Evolutionary conservation across 1,140 invertebrate genomes (phyloP).

Genomic region (Plectrocnemia conspersa): DNA sequence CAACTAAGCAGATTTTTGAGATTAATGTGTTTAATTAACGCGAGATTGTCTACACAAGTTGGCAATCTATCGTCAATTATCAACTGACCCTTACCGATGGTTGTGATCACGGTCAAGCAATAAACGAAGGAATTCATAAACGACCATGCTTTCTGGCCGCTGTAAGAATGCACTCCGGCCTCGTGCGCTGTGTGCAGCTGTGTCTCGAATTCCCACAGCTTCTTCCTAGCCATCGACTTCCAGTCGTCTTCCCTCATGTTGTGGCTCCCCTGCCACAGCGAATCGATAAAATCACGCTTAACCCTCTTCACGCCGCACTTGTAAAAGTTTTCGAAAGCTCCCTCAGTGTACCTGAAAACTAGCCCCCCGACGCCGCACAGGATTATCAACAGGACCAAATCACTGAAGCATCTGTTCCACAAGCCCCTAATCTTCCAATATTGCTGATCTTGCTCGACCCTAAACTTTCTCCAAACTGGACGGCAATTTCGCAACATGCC

Average conservation of each 20-base stretch:
- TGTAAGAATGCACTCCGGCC: conserved; percentile 72
- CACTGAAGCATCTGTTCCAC: conserved; percentile 63
- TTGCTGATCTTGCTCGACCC: conserved; percentile 55
- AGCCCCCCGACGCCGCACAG: conserved; percentile 74
- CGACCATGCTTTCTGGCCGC: conserved; percentile 82
- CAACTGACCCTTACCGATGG: conserved; percentile 75
- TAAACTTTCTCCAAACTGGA: conserved; percentile 54
- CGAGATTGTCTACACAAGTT: too few relatives aligned
- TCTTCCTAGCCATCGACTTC: conserved; percentile 75
- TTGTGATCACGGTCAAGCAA: conserved; percentile 86
- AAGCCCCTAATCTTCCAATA: conserved; percentile 52
- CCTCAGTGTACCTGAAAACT: conserved; percentile 73
- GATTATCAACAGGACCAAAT: conserved; percentile 62
- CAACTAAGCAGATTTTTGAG: too few relatives aligned
- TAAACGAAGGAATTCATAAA: conserved; percentile 91
- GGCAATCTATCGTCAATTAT: too few relatives aligned
- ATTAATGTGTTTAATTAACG: too few relatives aligned
- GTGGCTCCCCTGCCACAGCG: conserved; percentile 73
- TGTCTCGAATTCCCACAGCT: conserved; percentile 80
- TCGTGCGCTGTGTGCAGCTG: conserved; percentile 79
- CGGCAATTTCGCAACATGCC: conserved; percentile 39
- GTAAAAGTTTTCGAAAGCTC: conserved; percentile 76
- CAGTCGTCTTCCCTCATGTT: conserved; percentile 80
- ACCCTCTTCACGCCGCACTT: conserved; percentile 83
- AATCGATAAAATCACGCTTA: conserved; percentile 78